Conservation (phyloP, 1,140 invertebrate genomes). For the Apis mellifera region Amel_HAv3.1 CM009941.2:14235501-14236000, state of each 20-base stretch:
- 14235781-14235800: background rate
- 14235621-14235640: conserved; percentile 39
- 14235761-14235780: no score
- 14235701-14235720: background rate
- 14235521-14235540: conserved; percentile 66
- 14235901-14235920: background rate
- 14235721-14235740: background rate
- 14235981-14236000: conserved; percentile 4
- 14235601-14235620: conserved; percentile 47
- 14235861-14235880: no score
- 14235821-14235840: background rate
- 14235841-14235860: background rate
- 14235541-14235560: conserved; percentile 67
- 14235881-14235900: background rate
- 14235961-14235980: background rate
- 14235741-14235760: background rate
- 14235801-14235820: no score
- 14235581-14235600: conserved; percentile 48
- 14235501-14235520: conserved; percentile 57
- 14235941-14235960: background rate
- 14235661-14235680: background rate
- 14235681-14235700: background rate
- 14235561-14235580: conserved; percentile 40
- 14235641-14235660: conserved; percentile 4
- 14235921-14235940: background rate